These are phyloP conservation scores for Megalopta genalis DNA, from an alignment of 1,140 invertebrate species.

Conservation along the genomic window DNA sequence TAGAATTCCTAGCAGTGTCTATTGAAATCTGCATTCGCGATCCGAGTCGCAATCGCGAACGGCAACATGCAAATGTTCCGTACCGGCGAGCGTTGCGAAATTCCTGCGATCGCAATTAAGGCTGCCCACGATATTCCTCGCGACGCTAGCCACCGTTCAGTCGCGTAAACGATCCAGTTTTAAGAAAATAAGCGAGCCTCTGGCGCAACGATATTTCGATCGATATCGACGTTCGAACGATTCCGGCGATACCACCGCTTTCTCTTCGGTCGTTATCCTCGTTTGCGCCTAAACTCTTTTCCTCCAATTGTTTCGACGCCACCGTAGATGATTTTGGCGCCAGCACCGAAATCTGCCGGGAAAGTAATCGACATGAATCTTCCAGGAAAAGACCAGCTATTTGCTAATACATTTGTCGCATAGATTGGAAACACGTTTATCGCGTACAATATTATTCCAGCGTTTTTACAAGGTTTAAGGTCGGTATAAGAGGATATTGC, in stretches of 20 bases:
- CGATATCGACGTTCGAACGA: conserved; percentile 14
- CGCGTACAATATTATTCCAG: too few species aligned
- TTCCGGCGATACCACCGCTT: too few species aligned
- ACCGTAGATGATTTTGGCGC: too few species aligned
- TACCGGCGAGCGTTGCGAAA: conserved; percentile 13
- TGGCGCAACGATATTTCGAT: conserved; percentile 7
- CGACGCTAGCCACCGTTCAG: not conserved
- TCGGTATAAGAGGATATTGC: too few species aligned
- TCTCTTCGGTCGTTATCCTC: not conserved
- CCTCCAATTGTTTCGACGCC: too few species aligned
- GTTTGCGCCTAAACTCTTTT: too few species aligned
- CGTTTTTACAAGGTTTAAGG: too few species aligned
- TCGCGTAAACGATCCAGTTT: not conserved
- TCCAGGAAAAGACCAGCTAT: too few species aligned
- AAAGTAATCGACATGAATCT: too few species aligned
- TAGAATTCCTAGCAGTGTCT: conserved; percentile 52
- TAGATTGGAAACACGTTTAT: too few species aligned
- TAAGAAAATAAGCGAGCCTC: not conserved
- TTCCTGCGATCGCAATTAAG: conserved; percentile 39
- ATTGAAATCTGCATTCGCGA: conserved; percentile 52
- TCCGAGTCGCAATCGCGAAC: conserved; percentile 47
- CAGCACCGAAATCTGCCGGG: too few species aligned
- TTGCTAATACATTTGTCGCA: too few species aligned
- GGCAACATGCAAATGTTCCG: conserved; percentile 39
- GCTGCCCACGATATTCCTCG: not conserved